A percentile compares a stretch with the other conserved stretches of the same genome.
phyloP scores from a whole-genome alignment of 2,113 vertebrate species.

The Colistium nudipinnis region DNA sequence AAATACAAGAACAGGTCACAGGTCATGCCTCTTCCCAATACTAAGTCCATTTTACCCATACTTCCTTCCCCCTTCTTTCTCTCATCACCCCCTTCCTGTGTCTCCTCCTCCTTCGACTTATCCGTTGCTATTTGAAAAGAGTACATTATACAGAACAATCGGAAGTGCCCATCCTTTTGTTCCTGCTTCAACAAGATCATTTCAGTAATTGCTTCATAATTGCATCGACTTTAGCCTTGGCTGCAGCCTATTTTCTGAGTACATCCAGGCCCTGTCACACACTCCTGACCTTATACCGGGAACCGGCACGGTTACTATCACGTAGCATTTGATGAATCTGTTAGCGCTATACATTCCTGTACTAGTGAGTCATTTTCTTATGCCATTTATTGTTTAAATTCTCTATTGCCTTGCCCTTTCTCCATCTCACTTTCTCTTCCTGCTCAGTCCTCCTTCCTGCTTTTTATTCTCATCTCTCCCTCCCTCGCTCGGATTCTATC shows the following conservation, averaged over 20 bases:
- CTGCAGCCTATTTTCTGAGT: constrained; percentile 60
- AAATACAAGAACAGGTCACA: constrained; percentile 50
- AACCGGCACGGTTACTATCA: constrained; percentile 53
- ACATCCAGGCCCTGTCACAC: constrained; percentile 56
- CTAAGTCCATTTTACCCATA: constrained; percentile 18
- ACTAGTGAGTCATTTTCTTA: constrained; percentile 2
- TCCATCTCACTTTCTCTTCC: constrained; percentile 28
- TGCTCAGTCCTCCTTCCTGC: constrained; percentile 27
- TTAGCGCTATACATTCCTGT: constrained; percentile 50
- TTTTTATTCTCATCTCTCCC: constrained; percentile 13
- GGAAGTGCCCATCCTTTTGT: constrained; percentile 55
- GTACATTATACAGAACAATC: constrained; percentile 61
- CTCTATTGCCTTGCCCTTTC: constrained; percentile 12
- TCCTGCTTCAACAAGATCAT: constrained; percentile 69
- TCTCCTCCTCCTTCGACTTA: no score
- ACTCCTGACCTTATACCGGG: constrained; percentile 58
- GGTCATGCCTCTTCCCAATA: constrained; percentile 29
- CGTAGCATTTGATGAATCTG: constrained; percentile 58
- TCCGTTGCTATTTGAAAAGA: constrained; percentile 55
- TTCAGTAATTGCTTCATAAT: constrained; percentile 77
- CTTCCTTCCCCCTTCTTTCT: constrained; percentile 4
- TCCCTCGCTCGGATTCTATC: constrained; percentile 31
- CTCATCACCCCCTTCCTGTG: constrained; percentile 11
- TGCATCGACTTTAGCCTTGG: constrained; percentile 67
- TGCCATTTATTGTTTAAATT: background rate